phyloP scores from a whole-genome alignment of 1,140 invertebrate genomes.

The Catajapyx aquilonaris region DNA sequence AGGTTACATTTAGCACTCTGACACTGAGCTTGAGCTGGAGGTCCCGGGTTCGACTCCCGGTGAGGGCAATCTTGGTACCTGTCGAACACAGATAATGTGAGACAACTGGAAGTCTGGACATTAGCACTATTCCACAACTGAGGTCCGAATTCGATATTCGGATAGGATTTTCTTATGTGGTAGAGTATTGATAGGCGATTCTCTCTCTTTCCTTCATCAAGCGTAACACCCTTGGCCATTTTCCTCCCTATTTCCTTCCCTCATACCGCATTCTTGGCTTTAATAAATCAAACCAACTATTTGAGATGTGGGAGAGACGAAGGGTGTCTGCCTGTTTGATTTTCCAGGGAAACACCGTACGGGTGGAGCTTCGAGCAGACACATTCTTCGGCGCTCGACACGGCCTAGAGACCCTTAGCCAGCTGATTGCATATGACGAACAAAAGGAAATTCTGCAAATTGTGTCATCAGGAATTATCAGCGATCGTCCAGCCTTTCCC shows the following conservation, averaged over 20 bases:
- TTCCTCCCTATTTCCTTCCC: not conserved
- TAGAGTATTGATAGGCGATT: not conserved
- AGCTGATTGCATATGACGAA: slow-evolving; percentile 26
- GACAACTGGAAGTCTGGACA: too few species aligned
- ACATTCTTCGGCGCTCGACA: slow-evolving; percentile 55
- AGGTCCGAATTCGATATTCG: not conserved
- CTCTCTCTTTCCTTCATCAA: not conserved
- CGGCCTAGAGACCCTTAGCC: slow-evolving; percentile 49
- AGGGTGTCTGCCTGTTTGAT: not conserved
- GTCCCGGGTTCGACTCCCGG: too few species aligned
- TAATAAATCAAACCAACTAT: too few species aligned
- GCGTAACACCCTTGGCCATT: not conserved
- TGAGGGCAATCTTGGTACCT: too few species aligned
- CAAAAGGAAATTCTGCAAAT: not conserved
- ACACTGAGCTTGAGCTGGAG: too few species aligned
- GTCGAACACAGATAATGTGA: too few species aligned
- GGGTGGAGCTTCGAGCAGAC: slow-evolving; percentile 22
- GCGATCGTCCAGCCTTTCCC: slow-evolving; percentile 32
- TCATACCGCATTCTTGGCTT: not conserved
- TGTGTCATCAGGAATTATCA: slow-evolving; percentile 1
- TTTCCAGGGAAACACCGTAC: not conserved
- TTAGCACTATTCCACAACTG: too few species aligned
- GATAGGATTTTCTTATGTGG: not conserved
- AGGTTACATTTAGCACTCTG: too few species aligned
- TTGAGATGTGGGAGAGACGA: too few species aligned